Conservation (phyloP, 2,113 vertebrate species). For the Chaetorhynchus papuensis region DNA sequence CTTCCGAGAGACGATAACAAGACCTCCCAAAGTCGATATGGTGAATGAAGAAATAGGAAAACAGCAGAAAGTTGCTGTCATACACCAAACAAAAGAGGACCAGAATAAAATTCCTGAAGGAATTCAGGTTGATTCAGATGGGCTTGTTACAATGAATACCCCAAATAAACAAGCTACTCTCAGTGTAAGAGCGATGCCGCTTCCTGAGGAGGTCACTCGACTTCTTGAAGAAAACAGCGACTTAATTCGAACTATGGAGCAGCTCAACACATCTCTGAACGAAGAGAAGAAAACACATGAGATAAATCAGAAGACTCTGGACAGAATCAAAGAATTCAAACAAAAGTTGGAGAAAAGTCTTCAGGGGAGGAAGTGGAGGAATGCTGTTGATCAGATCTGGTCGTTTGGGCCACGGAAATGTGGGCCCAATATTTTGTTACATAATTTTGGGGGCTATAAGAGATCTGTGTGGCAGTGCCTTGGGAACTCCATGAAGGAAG, state of each 20-base stretch:
- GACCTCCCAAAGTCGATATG: slow-evolving; percentile 96
- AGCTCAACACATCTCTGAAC: slow-evolving; percentile 78
- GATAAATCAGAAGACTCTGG: slow-evolving; percentile 75
- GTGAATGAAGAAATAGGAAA: slow-evolving; percentile 96
- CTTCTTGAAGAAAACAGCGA: slow-evolving; percentile 86
- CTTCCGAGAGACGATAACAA: slow-evolving; percentile 91
- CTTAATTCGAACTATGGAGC: slow-evolving; percentile 89
- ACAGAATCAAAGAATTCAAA: slow-evolving; percentile 82
- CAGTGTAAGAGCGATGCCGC: slow-evolving; percentile 81
- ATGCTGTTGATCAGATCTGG: slow-evolving; percentile 86
- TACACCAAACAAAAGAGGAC: slow-evolving; percentile 89
- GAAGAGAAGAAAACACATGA: slow-evolving; percentile 77
- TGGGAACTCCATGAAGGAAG: slow-evolving; percentile 17
- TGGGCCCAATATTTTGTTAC: slow-evolving; percentile 91
- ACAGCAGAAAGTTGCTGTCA: slow-evolving; percentile 92
- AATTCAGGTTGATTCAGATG: slow-evolving; percentile 81
- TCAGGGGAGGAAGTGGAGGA: slow-evolving; percentile 89
- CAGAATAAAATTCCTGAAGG: slow-evolving; percentile 81
- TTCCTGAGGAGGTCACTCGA: slow-evolving; percentile 85
- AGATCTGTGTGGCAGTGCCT: slow-evolving; percentile 87
- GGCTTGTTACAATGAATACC: slow-evolving; percentile 87
- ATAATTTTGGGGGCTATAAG: slow-evolving; percentile 79
- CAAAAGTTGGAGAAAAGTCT: slow-evolving; percentile 79
- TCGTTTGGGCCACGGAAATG: slow-evolving; percentile 93
- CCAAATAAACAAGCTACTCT: slow-evolving; percentile 87